Percentiles rank a stretch among this genome's conserved stretches.
Evolutionary conservation across 2,797 vertebrate species (phyloP).

Genomic region (Dendrocincla fuliginosa): DNA sequence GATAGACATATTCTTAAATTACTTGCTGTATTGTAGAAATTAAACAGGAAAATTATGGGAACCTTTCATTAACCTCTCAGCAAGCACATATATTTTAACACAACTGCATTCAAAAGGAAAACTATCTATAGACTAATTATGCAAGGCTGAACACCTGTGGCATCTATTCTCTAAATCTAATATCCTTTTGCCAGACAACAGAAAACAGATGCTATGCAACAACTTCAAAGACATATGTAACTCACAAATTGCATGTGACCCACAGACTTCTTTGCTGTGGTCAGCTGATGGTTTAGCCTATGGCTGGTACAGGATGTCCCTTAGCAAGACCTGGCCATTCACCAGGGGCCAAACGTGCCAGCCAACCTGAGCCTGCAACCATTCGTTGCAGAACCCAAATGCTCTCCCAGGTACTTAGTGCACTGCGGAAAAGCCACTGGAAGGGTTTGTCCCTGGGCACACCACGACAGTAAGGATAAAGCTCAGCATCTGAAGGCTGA

Average conservation of each 20-base stretch:
- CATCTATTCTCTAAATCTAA: background rate
- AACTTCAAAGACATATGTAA: background rate
- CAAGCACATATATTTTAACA: background rate
- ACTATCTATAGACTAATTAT: background rate
- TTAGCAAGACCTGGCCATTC: background rate
- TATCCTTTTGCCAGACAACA: background rate
- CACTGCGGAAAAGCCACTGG: background rate
- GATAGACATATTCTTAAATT: background rate
- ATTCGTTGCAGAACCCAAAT: background rate
- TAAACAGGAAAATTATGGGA: background rate
- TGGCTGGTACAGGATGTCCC: background rate
- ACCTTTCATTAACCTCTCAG: background rate
- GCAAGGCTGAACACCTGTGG: background rate
- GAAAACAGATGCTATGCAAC: background rate
- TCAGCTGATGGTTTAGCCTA: background rate
- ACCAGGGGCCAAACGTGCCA: background rate
- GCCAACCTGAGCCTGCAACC: background rate
- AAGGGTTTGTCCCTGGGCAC: background rate
- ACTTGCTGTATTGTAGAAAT: background rate
- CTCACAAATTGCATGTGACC: rapidly evolving
- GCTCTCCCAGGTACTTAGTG: background rate
- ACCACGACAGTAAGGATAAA: background rate
- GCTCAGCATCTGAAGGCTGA: background rate
- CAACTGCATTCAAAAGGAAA: background rate
- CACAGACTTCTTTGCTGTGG: background rate